These are phyloP conservation scores for Ascidia mentula DNA, from an alignment of 23 tunicate genomes.

Conservation along the genomic window DNA sequence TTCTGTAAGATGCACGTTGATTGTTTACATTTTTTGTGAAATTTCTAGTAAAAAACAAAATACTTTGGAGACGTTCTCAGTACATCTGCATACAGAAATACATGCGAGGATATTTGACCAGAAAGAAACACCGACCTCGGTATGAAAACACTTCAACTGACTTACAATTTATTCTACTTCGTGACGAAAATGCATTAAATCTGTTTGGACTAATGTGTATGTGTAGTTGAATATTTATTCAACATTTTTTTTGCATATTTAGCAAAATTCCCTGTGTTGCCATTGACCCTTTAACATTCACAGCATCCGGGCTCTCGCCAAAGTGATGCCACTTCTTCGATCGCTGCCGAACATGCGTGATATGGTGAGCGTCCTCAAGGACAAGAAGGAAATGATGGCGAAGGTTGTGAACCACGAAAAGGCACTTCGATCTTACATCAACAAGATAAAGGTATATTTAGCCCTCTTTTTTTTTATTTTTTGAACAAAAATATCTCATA, in stretches of 20 bases:
- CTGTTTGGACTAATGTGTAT: background rate
- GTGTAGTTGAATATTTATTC: no score
- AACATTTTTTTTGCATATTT: no score
- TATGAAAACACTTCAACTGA: constrained; percentile 9
- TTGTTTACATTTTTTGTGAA: no score
- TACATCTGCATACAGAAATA: constrained; percentile 80
- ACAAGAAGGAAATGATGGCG: constrained; percentile 53
- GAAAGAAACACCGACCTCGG: constrained; percentile 84
- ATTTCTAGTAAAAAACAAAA: constrained; percentile 81
- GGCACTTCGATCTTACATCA: constrained; percentile 36
- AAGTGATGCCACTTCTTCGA: constrained; percentile 43
- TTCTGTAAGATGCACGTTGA: no score
- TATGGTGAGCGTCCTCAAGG: constrained; percentile 68
- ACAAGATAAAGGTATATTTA: constrained; percentile 77
- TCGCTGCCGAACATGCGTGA: constrained; percentile 68
- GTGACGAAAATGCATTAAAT: background rate
- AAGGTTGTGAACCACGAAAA: constrained; percentile 60
- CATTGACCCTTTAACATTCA: background rate
- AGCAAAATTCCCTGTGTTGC: background rate
- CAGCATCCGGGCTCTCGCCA: constrained; percentile 61
- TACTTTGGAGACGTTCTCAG: constrained; percentile 58
- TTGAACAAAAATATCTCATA: background rate
- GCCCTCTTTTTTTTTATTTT: background rate
- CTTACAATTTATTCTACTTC: background rate
- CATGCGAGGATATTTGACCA: constrained; percentile 55